phyloP scores from a whole-genome alignment of 1,140 invertebrate species.

The Augochlora pura region DNA sequence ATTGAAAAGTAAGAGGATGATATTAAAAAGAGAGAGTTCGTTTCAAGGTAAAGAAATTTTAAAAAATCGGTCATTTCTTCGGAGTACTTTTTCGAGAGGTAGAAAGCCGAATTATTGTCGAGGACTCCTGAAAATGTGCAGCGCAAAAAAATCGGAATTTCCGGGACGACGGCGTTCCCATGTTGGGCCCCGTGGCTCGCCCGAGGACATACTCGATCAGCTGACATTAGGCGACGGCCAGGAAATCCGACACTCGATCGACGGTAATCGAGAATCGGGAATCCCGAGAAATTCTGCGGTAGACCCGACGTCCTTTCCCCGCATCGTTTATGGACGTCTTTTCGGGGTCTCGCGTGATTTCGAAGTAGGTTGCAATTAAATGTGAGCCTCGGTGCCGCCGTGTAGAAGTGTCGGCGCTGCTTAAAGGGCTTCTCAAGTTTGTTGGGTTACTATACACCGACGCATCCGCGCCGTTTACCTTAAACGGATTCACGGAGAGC shows the following conservation, averaged over 20 bases:
- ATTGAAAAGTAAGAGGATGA: too few species aligned
- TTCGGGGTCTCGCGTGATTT: too few species aligned
- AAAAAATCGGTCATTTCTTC: too few species aligned
- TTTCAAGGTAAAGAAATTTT: too few species aligned
- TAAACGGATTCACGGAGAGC: too few species aligned
- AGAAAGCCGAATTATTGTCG: too few species aligned
- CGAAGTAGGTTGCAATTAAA: background rate
- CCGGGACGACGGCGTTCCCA: background rate
- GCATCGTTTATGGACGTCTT: background rate
- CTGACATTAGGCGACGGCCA: constrained; percentile 9
- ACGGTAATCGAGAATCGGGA: constrained; percentile 18
- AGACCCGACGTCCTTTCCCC: constrained; percentile 13
- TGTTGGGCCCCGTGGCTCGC: background rate
- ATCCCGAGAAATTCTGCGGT: constrained; percentile 21
- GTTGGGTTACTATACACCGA: background rate
- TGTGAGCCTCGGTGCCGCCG: background rate
- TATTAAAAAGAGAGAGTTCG: too few species aligned
- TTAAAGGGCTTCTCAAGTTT: background rate
- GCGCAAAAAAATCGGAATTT: too few species aligned
- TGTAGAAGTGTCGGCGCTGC: background rate
- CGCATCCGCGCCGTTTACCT: too few species aligned
- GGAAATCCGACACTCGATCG: constrained; percentile 32
- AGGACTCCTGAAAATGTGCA: too few species aligned
- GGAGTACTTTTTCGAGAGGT: too few species aligned
- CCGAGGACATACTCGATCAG: background rate